Conservation (phyloP, 2,888 invertebrate species). For the Biston stratarius region DNA sequence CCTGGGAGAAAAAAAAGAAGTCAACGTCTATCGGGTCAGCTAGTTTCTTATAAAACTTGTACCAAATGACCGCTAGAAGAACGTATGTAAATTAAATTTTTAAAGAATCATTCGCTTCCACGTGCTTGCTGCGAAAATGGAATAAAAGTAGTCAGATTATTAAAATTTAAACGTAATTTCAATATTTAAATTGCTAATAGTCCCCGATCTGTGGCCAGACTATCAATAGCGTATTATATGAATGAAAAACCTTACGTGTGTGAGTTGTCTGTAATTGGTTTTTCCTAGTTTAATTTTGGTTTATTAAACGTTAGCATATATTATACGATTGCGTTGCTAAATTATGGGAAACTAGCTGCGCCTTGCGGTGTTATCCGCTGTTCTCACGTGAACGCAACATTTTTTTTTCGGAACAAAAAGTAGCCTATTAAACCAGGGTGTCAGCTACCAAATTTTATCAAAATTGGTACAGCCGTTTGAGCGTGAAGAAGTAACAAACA, state of each 20-base stretch:
- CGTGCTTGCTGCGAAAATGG: constrained; percentile 42
- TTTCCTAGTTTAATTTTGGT: constrained; percentile 1
- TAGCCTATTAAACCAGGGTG: too few species aligned
- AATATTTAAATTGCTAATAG: constrained; percentile 54
- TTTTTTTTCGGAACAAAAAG: too few species aligned
- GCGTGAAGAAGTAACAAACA: too few species aligned
- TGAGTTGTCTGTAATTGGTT: constrained; percentile 3
- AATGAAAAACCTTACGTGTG: constrained; percentile 6
- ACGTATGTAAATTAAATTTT: constrained; percentile 29
- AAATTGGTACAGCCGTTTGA: too few species aligned
- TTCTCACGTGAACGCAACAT: too few species aligned
- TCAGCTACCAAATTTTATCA: too few species aligned
- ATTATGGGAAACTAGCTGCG: not conserved
- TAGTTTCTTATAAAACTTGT: not conserved
- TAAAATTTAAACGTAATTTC: constrained; percentile 40
- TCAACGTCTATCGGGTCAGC: too few species aligned
- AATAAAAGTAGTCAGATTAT: constrained; percentile 53
- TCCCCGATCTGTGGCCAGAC: constrained; percentile 33
- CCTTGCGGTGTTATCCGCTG: too few species aligned
- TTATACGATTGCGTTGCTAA: not conserved
- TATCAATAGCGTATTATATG: constrained; percentile 36
- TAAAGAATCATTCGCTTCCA: constrained; percentile 35
- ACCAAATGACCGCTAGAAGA: not conserved
- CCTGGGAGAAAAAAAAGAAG: too few species aligned
- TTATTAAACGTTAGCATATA: not conserved